Evolutionary conservation across 2,113 vertebrate species (phyloP).

Genomic region (Burhinus oedicnemus): DNA sequence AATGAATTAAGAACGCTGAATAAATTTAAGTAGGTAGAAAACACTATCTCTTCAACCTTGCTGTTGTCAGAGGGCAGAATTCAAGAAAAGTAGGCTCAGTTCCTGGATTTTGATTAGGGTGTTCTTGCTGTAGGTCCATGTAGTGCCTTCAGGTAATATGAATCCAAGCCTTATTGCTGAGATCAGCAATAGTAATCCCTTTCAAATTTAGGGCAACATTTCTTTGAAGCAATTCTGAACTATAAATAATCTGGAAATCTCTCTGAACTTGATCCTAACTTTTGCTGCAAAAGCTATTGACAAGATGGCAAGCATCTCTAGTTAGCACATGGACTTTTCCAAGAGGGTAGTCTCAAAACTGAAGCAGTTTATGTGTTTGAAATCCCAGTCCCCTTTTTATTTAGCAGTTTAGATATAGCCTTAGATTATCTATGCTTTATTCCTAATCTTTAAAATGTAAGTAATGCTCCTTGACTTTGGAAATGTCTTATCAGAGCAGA

Average conservation of each 20-base stretch:
- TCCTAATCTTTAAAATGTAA: not conserved
- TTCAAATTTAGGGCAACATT: conserved; percentile 25
- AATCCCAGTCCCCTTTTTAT: not conserved
- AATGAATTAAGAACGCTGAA: not conserved
- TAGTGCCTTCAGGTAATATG: not conserved
- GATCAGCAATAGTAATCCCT: not conserved
- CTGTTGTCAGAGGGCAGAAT: not conserved
- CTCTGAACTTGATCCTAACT: not conserved
- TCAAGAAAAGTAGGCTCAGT: not conserved
- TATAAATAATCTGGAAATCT: conserved; percentile 19
- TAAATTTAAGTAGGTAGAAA: not conserved
- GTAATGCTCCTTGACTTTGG: not conserved
- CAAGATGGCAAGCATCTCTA: not conserved
- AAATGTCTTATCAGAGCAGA: not conserved
- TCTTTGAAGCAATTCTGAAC: conserved; percentile 18
- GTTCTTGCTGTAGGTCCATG: not conserved
- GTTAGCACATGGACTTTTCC: not conserved
- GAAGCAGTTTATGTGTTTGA: not conserved
- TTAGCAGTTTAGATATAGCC: not conserved
- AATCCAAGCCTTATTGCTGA: conserved; percentile 12
- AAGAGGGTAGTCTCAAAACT: not conserved
- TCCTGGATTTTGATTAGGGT: not conserved
- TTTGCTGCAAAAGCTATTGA: not conserved
- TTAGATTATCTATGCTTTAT: not conserved
- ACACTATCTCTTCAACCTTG: not conserved